phyloP scores from a whole-genome alignment of 2,113 vertebrate species.

The Cinclus cinclus region DNA sequence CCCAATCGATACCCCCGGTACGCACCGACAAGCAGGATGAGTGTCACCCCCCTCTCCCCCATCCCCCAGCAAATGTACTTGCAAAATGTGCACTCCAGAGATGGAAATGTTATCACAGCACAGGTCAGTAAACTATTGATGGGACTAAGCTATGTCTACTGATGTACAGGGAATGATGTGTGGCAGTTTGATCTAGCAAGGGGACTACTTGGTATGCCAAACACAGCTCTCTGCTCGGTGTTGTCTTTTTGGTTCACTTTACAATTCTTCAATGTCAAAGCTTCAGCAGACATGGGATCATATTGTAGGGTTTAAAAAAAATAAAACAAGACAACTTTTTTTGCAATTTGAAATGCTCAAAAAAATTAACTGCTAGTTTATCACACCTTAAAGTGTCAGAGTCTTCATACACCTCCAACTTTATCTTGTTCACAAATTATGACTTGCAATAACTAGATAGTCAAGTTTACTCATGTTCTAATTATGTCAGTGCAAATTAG shows the following conservation, averaged over 20 bases:
- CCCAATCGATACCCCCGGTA: conserved; percentile 1
- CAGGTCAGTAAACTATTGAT: conserved; percentile 73
- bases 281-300: neutral
- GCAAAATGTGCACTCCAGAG: conserved; percentile 50
- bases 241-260: conserved; percentile 39
- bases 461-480: conserved; percentile 41
- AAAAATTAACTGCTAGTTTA: neutral
- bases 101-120: conserved; percentile 66
- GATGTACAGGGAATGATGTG: conserved; percentile 16
- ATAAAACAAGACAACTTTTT: fast-evolving
- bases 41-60: neutral
- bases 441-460: conserved; percentile 28
- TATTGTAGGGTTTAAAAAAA: neutral
- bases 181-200: conserved; percentile 27
- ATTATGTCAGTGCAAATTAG: conserved; percentile 53
- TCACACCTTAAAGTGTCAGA: neutral
- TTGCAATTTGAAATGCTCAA: neutral
- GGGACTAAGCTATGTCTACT: conserved; percentile 43
- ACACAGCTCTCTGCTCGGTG: neutral
- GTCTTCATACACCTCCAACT: neutral
- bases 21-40: conserved; percentile 18
- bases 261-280: conserved; percentile 48
- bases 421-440: neutral
- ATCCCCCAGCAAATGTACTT: neutral
- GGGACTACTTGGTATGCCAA: conserved; percentile 49